Conservation (phyloP, 2,888 invertebrate species). For the Sarcophaga variegata region DNA sequence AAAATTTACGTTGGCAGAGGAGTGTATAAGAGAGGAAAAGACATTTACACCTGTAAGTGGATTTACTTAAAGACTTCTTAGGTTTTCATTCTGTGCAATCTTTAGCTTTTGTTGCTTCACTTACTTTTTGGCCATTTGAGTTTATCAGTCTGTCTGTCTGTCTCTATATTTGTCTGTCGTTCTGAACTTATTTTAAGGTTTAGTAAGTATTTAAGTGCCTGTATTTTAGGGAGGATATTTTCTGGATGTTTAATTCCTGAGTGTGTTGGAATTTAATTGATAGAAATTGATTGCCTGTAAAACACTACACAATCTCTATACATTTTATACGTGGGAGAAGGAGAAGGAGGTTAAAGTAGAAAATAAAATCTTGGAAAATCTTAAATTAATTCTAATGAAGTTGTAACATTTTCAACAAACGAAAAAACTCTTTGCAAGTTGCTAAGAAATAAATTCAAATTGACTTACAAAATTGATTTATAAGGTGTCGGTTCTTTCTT, state of each 20-base stretch:
- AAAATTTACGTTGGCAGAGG: too few relatives aligned
- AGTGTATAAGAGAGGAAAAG: too few relatives aligned
- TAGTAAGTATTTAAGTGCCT: slow-evolving; percentile 24
- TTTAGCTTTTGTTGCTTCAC: slow-evolving; percentile 8
- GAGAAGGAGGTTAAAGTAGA: not conserved
- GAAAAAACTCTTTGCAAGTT: not conserved
- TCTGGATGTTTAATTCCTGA: slow-evolving; percentile 39
- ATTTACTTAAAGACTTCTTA: slow-evolving; percentile 54
- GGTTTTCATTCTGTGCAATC: slow-evolving; percentile 19
- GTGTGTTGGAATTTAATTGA: slow-evolving; percentile 59
- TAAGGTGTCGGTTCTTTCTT: not conserved
- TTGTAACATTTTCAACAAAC: not conserved
- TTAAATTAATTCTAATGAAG: too few relatives aligned
- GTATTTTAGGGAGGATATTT: slow-evolving; percentile 24
- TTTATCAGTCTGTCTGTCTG: not conserved
- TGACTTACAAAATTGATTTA: not conserved
- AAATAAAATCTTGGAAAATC: too few relatives aligned
- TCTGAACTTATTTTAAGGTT: not conserved
- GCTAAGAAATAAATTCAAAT: not conserved
- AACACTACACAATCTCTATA: not conserved
- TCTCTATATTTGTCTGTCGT: not conserved
- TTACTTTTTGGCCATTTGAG: slow-evolving; percentile 4
- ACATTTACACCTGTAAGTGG: slow-evolving; percentile 58
- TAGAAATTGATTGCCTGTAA: slow-evolving; percentile 46
- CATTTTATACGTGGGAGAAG: too few relatives aligned